phyloP scores from a whole-genome alignment of 2,888 invertebrate species.

The Drosophila mayaguana region DNA sequence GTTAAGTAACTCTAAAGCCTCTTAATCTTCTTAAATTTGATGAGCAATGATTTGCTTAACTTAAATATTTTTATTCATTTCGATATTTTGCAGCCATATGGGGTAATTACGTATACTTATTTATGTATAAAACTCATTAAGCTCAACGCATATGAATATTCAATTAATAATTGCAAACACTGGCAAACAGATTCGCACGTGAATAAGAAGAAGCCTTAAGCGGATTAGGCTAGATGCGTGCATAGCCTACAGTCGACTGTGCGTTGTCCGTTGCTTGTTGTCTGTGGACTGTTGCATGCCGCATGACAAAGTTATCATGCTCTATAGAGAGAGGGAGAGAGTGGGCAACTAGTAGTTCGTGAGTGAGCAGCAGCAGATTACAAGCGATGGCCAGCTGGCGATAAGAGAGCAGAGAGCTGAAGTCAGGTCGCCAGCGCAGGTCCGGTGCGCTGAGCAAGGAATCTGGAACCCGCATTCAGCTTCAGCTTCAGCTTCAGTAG shows the following conservation, averaged over 20 bases:
- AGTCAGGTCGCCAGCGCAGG: conserved; percentile 39
- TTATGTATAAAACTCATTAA: neutral
- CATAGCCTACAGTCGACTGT: neutral
- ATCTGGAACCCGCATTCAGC: conserved; percentile 47
- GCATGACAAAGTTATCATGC: conserved; percentile 14
- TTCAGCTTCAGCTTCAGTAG: neutral
- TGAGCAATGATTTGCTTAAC: too few species aligned
- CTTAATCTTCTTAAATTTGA: too few species aligned
- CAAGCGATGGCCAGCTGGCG: conserved; percentile 68
- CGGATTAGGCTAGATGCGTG: conserved; percentile 12
- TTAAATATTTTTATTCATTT: neutral
- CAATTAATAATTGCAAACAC: neutral
- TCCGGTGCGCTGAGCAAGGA: neutral
- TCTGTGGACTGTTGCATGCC: conserved; percentile 12
- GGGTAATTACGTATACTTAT: neutral
- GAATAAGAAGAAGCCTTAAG: neutral
- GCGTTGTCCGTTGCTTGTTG: neutral
- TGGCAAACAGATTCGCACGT: conserved; percentile 4
- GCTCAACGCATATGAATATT: conserved; percentile 8
- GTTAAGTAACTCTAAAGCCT: too few species aligned
- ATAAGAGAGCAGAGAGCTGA: conserved; percentile 48
- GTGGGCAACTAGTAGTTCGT: conserved; percentile 33
- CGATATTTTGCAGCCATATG: neutral
- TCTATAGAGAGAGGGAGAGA: neutral
- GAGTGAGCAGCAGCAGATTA: conserved; percentile 63